A percentile compares a stretch with the other conserved stretches of the same genome.
These are phyloP conservation scores for Sitophilus oryzae DNA, from an alignment of 1,140 invertebrate species.

Conservation along the genomic window DNA sequence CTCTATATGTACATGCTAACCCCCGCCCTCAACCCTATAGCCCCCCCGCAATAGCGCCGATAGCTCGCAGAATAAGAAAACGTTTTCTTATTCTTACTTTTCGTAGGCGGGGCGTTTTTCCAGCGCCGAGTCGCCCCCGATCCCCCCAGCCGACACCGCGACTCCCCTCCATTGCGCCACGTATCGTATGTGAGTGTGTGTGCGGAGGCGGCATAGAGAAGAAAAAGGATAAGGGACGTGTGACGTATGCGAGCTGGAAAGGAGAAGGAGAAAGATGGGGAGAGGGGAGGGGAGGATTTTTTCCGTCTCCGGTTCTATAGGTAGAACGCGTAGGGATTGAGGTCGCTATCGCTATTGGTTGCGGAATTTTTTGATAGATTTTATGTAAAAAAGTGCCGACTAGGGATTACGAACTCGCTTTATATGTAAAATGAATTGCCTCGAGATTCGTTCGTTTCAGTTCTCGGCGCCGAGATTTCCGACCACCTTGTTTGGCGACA, in stretches of 20 bases:
- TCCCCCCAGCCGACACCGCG: neutral
- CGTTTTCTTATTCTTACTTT: conserved; percentile 11
- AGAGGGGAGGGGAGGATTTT: neutral
- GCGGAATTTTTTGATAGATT: conserved; percentile 20
- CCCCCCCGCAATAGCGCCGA: neutral
- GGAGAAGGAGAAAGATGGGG: neutral
- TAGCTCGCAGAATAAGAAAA: conserved; percentile 5
- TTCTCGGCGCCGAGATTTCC: conserved; percentile 3
- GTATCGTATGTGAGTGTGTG: conserved; percentile 14
- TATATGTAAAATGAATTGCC: conserved; percentile 13
- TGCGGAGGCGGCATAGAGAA: conserved; percentile 7
- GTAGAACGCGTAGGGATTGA: conserved; percentile 13
- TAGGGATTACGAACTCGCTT: conserved; percentile 12
- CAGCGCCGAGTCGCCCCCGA: neutral
- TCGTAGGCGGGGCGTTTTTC: conserved; percentile 1
- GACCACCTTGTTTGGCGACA: conserved; percentile 3
- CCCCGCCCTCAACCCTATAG: too few relatives aligned
- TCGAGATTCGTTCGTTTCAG: conserved; percentile 2
- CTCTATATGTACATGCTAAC: too few relatives aligned
- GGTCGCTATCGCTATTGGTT: conserved; percentile 14
- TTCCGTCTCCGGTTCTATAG: conserved; percentile 12
- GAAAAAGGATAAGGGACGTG: conserved; percentile 18
- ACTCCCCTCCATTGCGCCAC: neutral
- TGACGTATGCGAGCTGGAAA: conserved; percentile 4
- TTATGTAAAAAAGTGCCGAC: conserved; percentile 16